Percentiles rank a stretch among this genome's conserved stretches.
Evolutionary conservation across 2,113 vertebrate genomes (phyloP).

Genomic region (Macaca nemestrina): DNA sequence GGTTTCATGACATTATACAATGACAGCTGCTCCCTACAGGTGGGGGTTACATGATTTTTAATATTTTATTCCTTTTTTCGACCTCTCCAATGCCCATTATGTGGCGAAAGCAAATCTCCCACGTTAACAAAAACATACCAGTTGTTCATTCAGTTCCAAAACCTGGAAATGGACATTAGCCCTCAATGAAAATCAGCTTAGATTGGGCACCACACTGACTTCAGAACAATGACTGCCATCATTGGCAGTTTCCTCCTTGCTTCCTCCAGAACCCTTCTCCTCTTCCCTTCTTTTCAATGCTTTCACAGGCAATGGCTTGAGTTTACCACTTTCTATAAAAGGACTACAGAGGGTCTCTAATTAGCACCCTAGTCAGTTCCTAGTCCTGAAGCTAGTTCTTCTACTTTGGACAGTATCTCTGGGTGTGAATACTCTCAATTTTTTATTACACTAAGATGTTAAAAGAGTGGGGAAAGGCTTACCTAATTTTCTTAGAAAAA

Average conservation of each 20-base stretch:
- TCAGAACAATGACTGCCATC: not conserved
- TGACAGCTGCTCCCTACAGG: not conserved
- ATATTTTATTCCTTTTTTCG: not conserved
- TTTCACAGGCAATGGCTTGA: not conserved
- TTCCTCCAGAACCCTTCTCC: not conserved
- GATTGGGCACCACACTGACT: not conserved
- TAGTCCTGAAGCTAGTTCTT: not conserved
- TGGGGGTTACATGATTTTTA: not conserved
- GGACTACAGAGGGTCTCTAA: conserved; percentile 10
- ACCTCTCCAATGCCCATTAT: not conserved
- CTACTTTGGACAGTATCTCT: not conserved
- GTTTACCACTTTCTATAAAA: conserved; percentile 1
- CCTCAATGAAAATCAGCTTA: not conserved
- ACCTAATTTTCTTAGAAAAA: not conserved
- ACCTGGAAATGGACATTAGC: not conserved
- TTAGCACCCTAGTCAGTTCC: conserved; percentile 40
- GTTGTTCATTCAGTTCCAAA: not conserved
- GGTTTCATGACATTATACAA: not conserved
- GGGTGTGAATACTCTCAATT: not conserved
- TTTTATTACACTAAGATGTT: not conserved
- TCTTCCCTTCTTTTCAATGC: conserved; percentile 37
- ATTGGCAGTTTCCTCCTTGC: conserved; percentile 24
- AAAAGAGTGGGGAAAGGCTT: not conserved
- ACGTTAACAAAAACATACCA: conserved; percentile 23
- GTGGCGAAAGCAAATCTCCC: not conserved